Evolutionary conservation across 2,888 invertebrate genomes (phyloP).

Genomic region (Neria commutata): DNA sequence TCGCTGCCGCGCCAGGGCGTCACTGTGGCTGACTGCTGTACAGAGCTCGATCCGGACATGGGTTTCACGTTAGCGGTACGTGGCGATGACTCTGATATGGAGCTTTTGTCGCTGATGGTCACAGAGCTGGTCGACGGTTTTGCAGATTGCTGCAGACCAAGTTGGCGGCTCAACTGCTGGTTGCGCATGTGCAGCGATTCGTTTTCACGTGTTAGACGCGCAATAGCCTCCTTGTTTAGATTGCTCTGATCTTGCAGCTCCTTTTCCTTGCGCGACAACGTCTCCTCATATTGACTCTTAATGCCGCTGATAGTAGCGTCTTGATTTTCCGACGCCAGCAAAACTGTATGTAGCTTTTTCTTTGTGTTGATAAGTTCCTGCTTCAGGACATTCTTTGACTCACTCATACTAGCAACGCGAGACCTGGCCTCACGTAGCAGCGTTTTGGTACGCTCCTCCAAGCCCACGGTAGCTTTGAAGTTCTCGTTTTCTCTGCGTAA

Average conservation of each 20-base stretch:
- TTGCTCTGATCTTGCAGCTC: constrained; percentile 71
- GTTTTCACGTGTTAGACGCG: constrained; percentile 66
- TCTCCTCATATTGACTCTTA: constrained; percentile 74
- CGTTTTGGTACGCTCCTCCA: constrained; percentile 71
- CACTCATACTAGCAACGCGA: constrained; percentile 75
- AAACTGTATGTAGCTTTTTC: constrained; percentile 63
- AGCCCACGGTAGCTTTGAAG: constrained; percentile 72
- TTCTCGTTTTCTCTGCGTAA: constrained; percentile 70
- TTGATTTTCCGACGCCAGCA: constrained; percentile 67
- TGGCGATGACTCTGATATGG: constrained; percentile 65
- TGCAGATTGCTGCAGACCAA: constrained; percentile 68
- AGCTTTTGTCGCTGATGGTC: constrained; percentile 66
- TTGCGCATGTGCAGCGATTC: constrained; percentile 76
- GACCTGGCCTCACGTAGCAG: constrained; percentile 77
- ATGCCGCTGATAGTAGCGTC: constrained; percentile 68
- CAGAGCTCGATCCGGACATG: constrained; percentile 74
- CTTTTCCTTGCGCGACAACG: constrained; percentile 73
- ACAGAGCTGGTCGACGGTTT: constrained; percentile 73
- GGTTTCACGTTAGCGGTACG: constrained; percentile 94
- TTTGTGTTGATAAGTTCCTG: constrained; percentile 68
- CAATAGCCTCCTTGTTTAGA: constrained; percentile 66
- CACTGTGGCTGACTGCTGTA: constrained; percentile 64
- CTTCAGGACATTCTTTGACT: constrained; percentile 69
- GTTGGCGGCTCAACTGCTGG: constrained; percentile 71
- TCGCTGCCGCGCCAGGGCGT: constrained; percentile 77